Base-by-base conservation (phyloP, 2,888 invertebrate genomes). In the Mythimna lalbum region DNA sequence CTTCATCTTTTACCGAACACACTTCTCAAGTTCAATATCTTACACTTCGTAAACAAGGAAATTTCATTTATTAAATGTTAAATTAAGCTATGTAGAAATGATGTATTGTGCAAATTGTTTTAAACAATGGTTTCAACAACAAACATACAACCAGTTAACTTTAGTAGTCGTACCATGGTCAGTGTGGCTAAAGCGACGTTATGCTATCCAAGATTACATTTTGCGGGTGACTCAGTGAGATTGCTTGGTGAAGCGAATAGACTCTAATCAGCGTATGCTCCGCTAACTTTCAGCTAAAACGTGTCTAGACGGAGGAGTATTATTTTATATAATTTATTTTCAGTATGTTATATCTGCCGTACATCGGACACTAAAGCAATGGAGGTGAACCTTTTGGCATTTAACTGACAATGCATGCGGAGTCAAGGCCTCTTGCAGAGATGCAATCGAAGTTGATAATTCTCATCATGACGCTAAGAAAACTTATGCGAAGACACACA, bases 391-490 rank as follows among this genome's bases (percentile, higher is more conserved):
- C 73, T 82, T 75, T 81, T 82, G 80, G 68, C 78, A 86, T 86
- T 86, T 80, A 61, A 43, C 61, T 85, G 83, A 80, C 83, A 80
- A 84, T 85, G 83, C 70, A 66, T 63, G 63, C 56, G n/a, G 71
- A 74, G 75, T 81, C 83, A 83, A 82, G 83, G 81, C 56, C 66
- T 43, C n/a, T 10, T 47, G 33, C 52, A 27, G 60, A 76, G 76
- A 80, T 78, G 76, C 75, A 76, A 71, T 69, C 59, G 50, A 69
- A 61, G 52, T 55, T 60, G 63, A 60, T 33, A 60, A 62, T 55
- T 57, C 47, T 47, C 50, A 33, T 60, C 27, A 53, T 59, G 50
- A 59, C 49, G 43, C 17, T 59, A 23, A 39, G 23, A 49, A 67
- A 57, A n/a, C 2, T 27, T 63, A 7, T 56, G 10, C 23, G 27